Percentiles rank a stretch among this genome's conserved stretches.
phyloP scores from a whole-genome alignment of 2,888 invertebrate species.

The Agrochola macilenta region DNA sequence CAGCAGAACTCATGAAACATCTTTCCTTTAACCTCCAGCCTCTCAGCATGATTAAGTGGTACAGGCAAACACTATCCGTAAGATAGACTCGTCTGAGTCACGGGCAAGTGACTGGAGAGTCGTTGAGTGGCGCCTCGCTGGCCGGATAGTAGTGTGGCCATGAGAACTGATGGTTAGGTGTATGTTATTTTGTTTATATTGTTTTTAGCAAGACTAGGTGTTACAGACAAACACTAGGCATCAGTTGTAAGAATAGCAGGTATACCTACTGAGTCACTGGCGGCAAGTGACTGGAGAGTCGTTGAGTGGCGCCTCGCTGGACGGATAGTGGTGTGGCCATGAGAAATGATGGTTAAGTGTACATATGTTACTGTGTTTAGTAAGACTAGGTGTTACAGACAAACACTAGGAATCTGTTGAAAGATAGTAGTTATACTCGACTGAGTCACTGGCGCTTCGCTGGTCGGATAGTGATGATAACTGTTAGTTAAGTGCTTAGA shows the following conservation, averaged over 20 bases:
- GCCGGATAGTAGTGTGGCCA: conserved; percentile 48
- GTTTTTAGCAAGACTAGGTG: no score
- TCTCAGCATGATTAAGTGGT: conserved; percentile 54
- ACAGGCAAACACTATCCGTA: conserved; percentile 45
- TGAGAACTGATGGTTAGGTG: conserved; percentile 14
- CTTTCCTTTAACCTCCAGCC: conserved; percentile 21
- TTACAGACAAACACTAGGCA: no score
- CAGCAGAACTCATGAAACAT: conserved; percentile 15
- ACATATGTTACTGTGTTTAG: no score
- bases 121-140: conserved; percentile 54
- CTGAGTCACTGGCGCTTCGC: conserved; percentile 60
- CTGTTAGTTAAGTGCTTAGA: not conserved
- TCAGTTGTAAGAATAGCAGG: no score
- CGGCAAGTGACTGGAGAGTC: conserved; percentile 38
- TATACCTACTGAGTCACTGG: conserved; percentile 47
- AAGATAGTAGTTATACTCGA: no score
- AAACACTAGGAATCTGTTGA: no score
- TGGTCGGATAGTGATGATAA: conserved; percentile 12
- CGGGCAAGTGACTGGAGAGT: conserved; percentile 42
- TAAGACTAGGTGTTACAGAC: no score
- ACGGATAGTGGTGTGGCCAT: conserved; percentile 45
- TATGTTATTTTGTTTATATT: no score
- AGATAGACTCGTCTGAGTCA: conserved; percentile 61
- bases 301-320: conserved; percentile 51
- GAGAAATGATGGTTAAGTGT: conserved; percentile 13